phyloP scores from a whole-genome alignment of 2,797 vertebrate species.

The Labeo calbasu region DNA sequence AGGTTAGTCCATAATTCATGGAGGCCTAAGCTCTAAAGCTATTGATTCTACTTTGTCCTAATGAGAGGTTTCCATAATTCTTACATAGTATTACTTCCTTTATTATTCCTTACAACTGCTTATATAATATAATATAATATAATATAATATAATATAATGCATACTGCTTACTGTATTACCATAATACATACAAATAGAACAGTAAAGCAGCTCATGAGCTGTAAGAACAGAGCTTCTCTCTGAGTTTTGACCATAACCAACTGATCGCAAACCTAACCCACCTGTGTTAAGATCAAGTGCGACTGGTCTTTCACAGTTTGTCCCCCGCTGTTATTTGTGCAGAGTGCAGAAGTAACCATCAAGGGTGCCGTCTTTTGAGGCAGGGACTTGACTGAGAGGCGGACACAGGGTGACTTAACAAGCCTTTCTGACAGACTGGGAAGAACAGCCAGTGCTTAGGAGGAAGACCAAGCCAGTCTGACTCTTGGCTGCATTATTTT shows the following conservation, averaged over 20 bases:
- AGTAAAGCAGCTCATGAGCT: neutral
- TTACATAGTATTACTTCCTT: no score
- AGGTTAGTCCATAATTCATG: neutral
- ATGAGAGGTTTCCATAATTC: neutral
- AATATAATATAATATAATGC: no score
- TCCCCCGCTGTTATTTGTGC: neutral
- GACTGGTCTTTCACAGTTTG: neutral
- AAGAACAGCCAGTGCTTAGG: constrained; percentile 12
- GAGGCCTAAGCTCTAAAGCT: neutral
- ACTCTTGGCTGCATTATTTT: constrained; percentile 6
- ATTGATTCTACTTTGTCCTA: neutral
- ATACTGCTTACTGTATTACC: no score
- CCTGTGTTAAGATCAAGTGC: neutral
- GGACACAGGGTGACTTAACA: constrained; percentile 23
- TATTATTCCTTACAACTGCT: no score
- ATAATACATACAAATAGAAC: neutral
- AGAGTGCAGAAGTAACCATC: constrained; percentile 9
- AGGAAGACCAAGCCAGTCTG: neutral
- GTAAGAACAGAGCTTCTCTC: neutral
- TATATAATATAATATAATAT: no score
- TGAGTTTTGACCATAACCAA: neutral
- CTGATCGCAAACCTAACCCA: neutral
- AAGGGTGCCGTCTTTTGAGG: neutral
- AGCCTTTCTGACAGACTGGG: constrained; percentile 20
- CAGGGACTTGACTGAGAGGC: neutral